Percentiles rank a stretch among this genome's conserved stretches.
Evolutionary conservation across 2,797 vertebrate genomes (phyloP).

Genomic region (Takifugu ocellatus): DNA sequence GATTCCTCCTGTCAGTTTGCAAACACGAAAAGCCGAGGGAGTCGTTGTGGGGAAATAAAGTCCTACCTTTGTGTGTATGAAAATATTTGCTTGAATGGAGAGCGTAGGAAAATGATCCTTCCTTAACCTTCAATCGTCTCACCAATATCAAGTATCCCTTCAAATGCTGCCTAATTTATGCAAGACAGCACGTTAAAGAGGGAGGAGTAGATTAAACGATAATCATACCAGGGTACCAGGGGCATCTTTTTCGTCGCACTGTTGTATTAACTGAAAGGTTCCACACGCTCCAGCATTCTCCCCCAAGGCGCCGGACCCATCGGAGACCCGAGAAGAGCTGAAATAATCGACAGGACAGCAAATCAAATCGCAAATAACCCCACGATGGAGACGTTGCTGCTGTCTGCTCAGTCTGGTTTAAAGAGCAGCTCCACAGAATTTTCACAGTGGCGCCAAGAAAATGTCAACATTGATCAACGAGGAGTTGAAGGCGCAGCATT

Average conservation of each 20-base stretch:
- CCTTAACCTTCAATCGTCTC: too few species aligned
- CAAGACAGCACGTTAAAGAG: constrained; percentile 14
- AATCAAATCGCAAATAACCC: constrained; percentile 31
- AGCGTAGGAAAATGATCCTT: too few species aligned
- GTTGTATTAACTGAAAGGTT: constrained; percentile 30
- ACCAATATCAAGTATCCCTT: too few species aligned
- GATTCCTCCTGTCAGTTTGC: constrained; percentile 22
- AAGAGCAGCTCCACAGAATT: constrained; percentile 8
- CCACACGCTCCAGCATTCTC: too few species aligned
- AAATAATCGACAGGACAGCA: constrained; percentile 33
- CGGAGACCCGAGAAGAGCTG: constrained; percentile 11
- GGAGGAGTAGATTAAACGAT: constrained; percentile 50
- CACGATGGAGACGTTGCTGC: constrained; percentile 20
- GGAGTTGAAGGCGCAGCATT: constrained; percentile 44
- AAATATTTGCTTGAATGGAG: too few species aligned
- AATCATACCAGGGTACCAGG: not conserved
- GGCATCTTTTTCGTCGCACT: constrained; percentile 31
- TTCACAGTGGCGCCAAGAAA: constrained; percentile 37
- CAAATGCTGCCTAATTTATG: too few species aligned
- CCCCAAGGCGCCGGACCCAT: constrained; percentile 37
- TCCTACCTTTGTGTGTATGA: too few species aligned
- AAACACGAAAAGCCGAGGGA: constrained; percentile 31
- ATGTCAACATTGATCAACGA: constrained; percentile 59
- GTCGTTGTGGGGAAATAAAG: constrained; percentile 3
- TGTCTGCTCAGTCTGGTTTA: too few species aligned